Conservation (phyloP, 1,140 invertebrate species). For the Ostrea edulis region DNA sequence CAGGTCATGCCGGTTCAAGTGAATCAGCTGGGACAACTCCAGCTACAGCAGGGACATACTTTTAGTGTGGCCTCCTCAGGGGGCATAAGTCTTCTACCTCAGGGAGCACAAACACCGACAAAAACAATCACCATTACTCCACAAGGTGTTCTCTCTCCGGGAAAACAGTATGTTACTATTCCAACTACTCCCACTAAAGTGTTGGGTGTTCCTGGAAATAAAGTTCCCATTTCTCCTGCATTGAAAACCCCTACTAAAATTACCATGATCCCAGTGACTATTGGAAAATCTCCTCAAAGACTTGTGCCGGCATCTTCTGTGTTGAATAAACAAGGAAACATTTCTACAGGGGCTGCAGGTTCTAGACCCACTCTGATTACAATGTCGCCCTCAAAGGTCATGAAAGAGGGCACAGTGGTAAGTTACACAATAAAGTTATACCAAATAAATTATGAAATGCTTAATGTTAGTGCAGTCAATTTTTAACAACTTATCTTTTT, state of each 20-base stretch:
- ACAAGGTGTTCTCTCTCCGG: constrained; percentile 74
- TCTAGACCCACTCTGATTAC: constrained; percentile 81
- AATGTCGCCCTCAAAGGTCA: constrained; percentile 78
- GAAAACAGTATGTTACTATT: constrained; percentile 66
- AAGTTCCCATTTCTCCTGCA: constrained; percentile 76
- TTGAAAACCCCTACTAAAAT: constrained; percentile 77
- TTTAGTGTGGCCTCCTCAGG: constrained; percentile 50
- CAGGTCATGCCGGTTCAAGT: constrained; percentile 70
- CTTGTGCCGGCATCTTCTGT: constrained; percentile 71
- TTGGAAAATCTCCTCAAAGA: constrained; percentile 77
- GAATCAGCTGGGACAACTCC: constrained; percentile 51
- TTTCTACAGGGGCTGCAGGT: constrained; percentile 48
- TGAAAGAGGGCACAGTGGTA: constrained; percentile 75
- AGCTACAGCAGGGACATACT: constrained; percentile 54
- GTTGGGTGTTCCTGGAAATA: constrained; percentile 66
- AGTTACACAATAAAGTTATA: neutral
- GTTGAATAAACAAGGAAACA: constrained; percentile 51
- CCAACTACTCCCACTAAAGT: constrained; percentile 48
- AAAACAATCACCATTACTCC: constrained; percentile 87
- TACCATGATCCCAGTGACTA: constrained; percentile 77
- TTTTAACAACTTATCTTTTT: too few species aligned
- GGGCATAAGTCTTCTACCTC: constrained; percentile 56
- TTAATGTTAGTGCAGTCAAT: too few species aligned
- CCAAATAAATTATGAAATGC: too few species aligned
- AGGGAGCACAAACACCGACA: constrained; percentile 78